These are phyloP conservation scores for Leucania comma DNA, from an alignment of 2,888 invertebrate genomes.

Conservation along the genomic window DNA sequence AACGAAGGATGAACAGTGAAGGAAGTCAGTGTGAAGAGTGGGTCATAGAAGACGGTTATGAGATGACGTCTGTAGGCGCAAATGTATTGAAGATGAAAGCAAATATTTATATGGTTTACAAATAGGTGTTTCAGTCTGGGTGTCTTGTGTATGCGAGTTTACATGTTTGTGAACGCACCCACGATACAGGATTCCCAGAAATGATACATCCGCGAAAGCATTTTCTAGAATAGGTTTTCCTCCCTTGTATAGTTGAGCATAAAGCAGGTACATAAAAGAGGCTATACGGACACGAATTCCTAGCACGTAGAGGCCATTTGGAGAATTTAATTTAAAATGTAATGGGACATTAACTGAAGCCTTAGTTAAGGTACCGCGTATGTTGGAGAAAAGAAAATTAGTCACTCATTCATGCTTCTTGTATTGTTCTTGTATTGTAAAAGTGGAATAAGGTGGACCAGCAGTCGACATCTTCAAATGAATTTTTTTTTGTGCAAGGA, in stretches of 20 bases:
- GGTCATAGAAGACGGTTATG: no score
- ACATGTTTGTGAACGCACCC: no score
- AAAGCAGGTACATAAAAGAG: constrained; percentile 2
- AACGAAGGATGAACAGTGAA: no score
- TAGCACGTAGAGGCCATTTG: not conserved
- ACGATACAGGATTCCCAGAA: no score
- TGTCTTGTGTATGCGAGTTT: no score
- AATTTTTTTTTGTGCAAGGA: no score
- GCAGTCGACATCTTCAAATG: not conserved
- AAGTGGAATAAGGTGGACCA: not conserved
- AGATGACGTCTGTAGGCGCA: no score
- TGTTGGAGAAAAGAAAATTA: constrained; percentile 2
- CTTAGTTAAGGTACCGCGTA: constrained; percentile 3
- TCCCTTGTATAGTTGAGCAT: not conserved
- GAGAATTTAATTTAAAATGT: constrained; percentile 24
- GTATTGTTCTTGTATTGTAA: not conserved
- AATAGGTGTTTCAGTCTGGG: no score
- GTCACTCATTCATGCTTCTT: no score
- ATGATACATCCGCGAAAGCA: not conserved
- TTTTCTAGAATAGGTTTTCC: not conserved
- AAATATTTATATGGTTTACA: no score
- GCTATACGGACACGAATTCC: not conserved
- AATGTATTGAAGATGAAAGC: no score
- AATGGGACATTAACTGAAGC: constrained; percentile 2
- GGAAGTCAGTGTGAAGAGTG: no score